Base-by-base conservation (phyloP, 2,888 invertebrate species). In the Eristalis pertinax region DNA sequence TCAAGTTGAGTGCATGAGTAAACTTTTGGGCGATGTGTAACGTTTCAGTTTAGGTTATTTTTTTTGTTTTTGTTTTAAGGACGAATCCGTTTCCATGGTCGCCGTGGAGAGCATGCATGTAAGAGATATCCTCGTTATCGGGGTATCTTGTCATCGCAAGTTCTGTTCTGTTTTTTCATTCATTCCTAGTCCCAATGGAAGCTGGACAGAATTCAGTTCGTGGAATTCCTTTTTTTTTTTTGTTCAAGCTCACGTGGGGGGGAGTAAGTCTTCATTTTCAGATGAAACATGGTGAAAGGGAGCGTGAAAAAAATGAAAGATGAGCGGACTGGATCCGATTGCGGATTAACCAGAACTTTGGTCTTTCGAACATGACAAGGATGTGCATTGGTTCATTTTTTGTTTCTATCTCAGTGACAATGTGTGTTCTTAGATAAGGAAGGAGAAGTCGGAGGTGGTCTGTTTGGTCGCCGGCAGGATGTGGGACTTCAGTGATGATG, bases 121-220 rank as follows among this genome's bases (percentile, higher is more conserved):
- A 83, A 83, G 65, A 83, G 86, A 86, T 78, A 86, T 83, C 62
- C 86, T 83, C 82, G 82, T 82, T 86, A 86, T 86, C 86, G 65
- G 62, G 56, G 69, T 83, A 83, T 86, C 82, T 83, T 86, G 86
- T 86, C 86, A 83, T 63, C 65, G 38, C 77, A 85, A 82, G 82
- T 73, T 82, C 43, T 68, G 26, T 4, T 74, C 76, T 69, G 22
- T 24, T 22, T 41, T 73, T 73, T 72, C 72, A 75, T 84, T 58
- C 69, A 22, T 10, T 24, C 22, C 11, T n/a, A 24, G 56, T 1
- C 32, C 41, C 69, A 67, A 38, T 56, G 63, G 63, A 3, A 58
- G 35, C 13, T 64, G 60, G 19, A n/a, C 60, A 60, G 26, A 4
- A 22, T 56, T 19, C 13, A 64, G 38, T 67, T 75, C 65, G 50